phyloP scores from a whole-genome alignment of 2,797 vertebrate species.

The Todus mexicanus region DNA sequence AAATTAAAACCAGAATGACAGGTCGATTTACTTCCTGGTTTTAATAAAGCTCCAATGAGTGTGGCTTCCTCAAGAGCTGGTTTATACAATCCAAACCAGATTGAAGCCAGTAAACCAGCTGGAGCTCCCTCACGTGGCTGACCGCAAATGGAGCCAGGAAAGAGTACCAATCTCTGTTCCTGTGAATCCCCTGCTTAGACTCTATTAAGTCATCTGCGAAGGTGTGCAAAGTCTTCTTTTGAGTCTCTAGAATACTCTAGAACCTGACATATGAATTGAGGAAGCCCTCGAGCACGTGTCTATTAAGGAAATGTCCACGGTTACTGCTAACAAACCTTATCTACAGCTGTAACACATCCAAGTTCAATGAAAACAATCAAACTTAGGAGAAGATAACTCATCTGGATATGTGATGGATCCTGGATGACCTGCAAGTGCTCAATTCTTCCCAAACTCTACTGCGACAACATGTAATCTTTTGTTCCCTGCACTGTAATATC shows the following conservation, averaged over 20 bases:
- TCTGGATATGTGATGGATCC: background rate
- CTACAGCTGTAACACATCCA: background rate
- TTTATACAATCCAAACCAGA: background rate
- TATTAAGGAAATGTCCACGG: background rate
- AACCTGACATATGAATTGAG: background rate
- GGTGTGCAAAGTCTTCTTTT: background rate
- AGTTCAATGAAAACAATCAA: background rate
- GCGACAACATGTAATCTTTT: background rate
- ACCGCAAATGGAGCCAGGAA: background rate
- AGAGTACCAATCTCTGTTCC: background rate
- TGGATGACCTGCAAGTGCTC: background rate
- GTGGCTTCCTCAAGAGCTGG: background rate
- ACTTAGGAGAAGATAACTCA: background rate
- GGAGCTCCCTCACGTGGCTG: constrained; percentile 39
- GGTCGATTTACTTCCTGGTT: background rate
- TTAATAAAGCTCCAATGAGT: background rate
- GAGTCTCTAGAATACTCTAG: background rate
- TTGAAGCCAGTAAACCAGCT: background rate
- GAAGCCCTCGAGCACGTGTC: background rate
- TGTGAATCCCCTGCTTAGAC: rapidly evolving
- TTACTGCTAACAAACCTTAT: background rate
- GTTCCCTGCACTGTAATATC: background rate
- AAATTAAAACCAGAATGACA: background rate
- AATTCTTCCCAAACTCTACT: background rate
- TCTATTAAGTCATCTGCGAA: background rate